Percentiles rank a stretch among this genome's conserved stretches.
Conservation (phyloP, 2,888 invertebrate species). For the Patella pellucida region DNA sequence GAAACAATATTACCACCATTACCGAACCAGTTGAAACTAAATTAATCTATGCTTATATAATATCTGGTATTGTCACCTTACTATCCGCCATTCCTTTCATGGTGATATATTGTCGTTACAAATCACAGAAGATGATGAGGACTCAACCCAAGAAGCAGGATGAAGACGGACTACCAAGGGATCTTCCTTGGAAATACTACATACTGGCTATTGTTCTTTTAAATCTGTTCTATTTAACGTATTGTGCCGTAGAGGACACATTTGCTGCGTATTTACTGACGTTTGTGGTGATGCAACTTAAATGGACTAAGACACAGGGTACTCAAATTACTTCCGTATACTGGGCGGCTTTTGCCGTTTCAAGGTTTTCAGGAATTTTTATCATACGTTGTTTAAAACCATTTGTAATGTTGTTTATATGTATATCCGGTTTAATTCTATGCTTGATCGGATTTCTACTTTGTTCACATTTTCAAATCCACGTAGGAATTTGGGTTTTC, state of each 20-base stretch:
- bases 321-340: constrained; percentile 66
- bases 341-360: constrained; percentile 70
- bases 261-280: constrained; percentile 67
- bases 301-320: constrained; percentile 59
- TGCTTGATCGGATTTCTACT: constrained; percentile 39
- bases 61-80: constrained; percentile 38
- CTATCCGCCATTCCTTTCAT: constrained; percentile 33
- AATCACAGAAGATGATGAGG: constrained; percentile 20
- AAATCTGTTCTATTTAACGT: constrained; percentile 65
- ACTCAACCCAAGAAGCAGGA: constrained; percentile 18
- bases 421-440: constrained; percentile 24
- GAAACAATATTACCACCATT: constrained; percentile 9
- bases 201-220: constrained; percentile 58
- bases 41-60: constrained; percentile 38
- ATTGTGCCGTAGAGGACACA: constrained; percentile 69
- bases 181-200: constrained; percentile 31
- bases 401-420: constrained; percentile 50
- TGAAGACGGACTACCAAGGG: constrained; percentile 24
- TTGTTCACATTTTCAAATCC: constrained; percentile 39
- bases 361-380: constrained; percentile 67
- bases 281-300: constrained; percentile 62
- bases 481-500: constrained; percentile 53
- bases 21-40: constrained; percentile 15
- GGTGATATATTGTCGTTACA: constrained; percentile 29
- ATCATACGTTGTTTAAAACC: constrained; percentile 63